Conservation (phyloP, 2,113 vertebrate genomes). For the Electrona antarctica region DNA sequence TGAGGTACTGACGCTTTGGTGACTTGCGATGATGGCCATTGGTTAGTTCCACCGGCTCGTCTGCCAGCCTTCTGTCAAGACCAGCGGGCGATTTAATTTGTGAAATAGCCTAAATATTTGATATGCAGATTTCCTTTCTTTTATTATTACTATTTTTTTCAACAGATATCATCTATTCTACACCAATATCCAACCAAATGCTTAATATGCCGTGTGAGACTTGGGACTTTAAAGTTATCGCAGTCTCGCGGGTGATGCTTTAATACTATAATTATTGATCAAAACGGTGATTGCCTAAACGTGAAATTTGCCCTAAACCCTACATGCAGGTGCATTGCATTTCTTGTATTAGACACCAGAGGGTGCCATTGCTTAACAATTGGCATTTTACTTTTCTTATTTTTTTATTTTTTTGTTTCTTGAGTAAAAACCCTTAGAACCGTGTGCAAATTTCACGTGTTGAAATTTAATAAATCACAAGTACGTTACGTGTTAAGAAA, state of each 20-base stretch:
- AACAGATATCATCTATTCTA: too few species aligned
- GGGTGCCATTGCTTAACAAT: conserved; percentile 20
- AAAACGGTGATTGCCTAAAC: too few species aligned
- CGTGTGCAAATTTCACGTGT: too few species aligned
- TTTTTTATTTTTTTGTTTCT: background rate
- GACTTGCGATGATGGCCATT: conserved; percentile 27
- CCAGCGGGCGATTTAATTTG: conserved; percentile 42
- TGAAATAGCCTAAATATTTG: background rate
- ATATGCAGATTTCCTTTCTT: background rate
- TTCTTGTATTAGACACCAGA: conserved; percentile 20
- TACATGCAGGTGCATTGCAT: background rate
- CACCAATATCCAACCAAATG: too few species aligned
- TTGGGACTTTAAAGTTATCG: too few species aligned
- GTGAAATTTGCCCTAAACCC: too few species aligned
- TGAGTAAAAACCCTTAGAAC: too few species aligned
- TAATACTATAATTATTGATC: too few species aligned
- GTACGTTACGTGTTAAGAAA: background rate
- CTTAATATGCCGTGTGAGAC: too few species aligned
- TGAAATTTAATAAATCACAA: background rate
- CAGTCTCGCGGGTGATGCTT: too few species aligned
- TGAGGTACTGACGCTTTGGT: background rate
- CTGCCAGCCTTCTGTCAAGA: conserved; percentile 18
- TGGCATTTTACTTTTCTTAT: background rate
- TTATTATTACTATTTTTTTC: background rate
- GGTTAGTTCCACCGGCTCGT: conserved; percentile 12